Evolutionary conservation across 2,113 vertebrate genomes (phyloP).

Genomic region (Callaeas wilsoni): DNA sequence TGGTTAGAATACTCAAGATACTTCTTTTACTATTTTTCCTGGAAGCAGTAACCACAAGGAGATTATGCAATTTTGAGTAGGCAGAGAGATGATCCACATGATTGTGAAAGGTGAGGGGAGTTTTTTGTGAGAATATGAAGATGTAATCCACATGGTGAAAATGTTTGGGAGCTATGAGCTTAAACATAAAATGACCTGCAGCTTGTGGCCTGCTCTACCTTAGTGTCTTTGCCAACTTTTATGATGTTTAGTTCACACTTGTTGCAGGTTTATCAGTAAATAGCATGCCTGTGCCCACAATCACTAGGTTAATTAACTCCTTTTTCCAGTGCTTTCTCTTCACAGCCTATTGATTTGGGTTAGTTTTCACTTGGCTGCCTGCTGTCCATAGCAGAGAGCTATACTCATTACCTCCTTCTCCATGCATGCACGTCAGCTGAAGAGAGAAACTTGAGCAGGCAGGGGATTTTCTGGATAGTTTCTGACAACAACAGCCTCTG

Average conservation of each 20-base stretch:
- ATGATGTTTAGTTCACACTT: background rate
- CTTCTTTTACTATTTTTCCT: slow-evolving; percentile 15
- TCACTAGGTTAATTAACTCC: background rate
- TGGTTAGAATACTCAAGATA: background rate
- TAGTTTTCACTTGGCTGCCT: background rate
- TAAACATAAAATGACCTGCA: background rate
- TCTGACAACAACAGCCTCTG: background rate
- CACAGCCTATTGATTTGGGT: background rate
- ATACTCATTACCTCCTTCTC: background rate
- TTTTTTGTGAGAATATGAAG: background rate
- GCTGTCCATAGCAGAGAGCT: background rate
- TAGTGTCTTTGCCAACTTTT: background rate
- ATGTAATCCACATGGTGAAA: slow-evolving; percentile 6
- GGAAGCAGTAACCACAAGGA: slow-evolving; percentile 18
- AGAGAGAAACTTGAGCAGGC: background rate
- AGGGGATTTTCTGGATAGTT: background rate
- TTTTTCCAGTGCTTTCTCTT: background rate
- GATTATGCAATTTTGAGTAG: slow-evolving; percentile 13
- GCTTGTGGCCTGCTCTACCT: background rate
- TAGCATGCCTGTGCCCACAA: background rate
- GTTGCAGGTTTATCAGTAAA: background rate
- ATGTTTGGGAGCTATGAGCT: background rate
- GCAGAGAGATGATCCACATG: background rate
- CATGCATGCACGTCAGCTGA: fast-evolving
- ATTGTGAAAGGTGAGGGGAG: background rate